Evolutionary conservation across 2,113 vertebrate genomes (phyloP).

Genomic region (Rhinogobius similis): DNA sequence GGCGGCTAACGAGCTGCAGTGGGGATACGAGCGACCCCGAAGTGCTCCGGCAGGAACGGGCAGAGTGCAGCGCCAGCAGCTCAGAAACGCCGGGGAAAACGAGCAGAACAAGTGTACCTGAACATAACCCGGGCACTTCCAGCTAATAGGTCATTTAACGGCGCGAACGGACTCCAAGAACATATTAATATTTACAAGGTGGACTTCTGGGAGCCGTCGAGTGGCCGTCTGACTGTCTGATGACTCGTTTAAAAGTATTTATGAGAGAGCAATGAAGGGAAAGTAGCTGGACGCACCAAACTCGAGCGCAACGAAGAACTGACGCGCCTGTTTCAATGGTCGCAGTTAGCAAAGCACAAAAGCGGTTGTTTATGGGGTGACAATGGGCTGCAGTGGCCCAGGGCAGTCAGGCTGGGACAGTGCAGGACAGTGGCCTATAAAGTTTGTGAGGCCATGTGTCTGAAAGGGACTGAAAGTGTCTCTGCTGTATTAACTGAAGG

Average conservation of each 20-base stretch:
- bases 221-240: background rate
- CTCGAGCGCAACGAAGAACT: background rate
- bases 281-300: background rate
- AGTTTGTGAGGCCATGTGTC: too few species aligned
- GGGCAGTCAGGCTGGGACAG: too few species aligned
- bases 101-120: slow-evolving; percentile 26
- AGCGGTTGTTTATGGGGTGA: background rate
- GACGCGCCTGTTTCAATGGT: background rate
- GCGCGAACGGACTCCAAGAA: slow-evolving; percentile 37
- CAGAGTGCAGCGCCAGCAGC: slow-evolving; percentile 22
- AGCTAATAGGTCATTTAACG: slow-evolving; percentile 42
- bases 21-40: slow-evolving; percentile 54
- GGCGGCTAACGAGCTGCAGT: slow-evolving; percentile 59
- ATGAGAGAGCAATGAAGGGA: background rate
- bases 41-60: slow-evolving; percentile 51
- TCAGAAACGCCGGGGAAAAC: slow-evolving; percentile 20
- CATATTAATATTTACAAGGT: slow-evolving; percentile 48
- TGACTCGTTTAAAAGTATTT: slow-evolving; percentile 27
- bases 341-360: background rate
- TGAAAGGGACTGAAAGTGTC: too few species aligned
- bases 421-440: too few species aligned
- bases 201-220: slow-evolving; percentile 20
- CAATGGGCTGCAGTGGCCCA: too few species aligned
- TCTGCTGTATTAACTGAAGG: too few species aligned
- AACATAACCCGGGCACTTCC: slow-evolving; percentile 37